Conservation (phyloP, 2,113 vertebrate species). For the Myodes glareolus region DNA sequence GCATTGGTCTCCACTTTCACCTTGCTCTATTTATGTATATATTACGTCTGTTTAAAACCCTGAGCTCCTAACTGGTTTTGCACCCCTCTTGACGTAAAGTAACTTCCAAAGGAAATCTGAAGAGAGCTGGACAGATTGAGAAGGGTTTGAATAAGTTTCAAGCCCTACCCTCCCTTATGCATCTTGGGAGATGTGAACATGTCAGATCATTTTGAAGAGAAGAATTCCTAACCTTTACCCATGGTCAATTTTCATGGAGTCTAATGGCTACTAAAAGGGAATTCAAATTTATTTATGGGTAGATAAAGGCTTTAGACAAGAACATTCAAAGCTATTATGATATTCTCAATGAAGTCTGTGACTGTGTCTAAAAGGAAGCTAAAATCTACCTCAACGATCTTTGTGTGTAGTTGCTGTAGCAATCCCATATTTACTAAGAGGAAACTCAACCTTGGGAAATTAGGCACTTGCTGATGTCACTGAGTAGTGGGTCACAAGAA, state of each 20-base stretch:
- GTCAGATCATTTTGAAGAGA: background rate
- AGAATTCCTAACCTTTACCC: background rate
- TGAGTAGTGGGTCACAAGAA: background rate
- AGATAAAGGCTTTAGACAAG: background rate
- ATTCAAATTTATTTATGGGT: background rate
- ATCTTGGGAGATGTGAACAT: background rate
- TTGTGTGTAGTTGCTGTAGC: background rate
- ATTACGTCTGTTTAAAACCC: slow-evolving; percentile 56
- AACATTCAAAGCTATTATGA: background rate
- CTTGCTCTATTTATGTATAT: slow-evolving; percentile 64
- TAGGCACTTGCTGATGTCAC: background rate
- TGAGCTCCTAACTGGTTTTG: background rate
- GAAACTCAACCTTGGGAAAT: background rate
- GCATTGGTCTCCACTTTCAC: slow-evolving; percentile 59
- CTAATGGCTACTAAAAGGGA: background rate
- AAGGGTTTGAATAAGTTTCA: background rate
- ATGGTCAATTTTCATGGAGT: background rate
- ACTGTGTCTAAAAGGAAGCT: background rate
- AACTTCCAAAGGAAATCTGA: slow-evolving; percentile 4
- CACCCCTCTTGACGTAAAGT: background rate
- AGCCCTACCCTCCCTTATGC: background rate
- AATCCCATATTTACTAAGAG: background rate
- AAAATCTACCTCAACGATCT: background rate
- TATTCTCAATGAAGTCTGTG: background rate
- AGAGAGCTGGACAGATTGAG: background rate